Base-by-base conservation (phyloP, 2,113 vertebrate species). In the Stigmatopora argus region DNA sequence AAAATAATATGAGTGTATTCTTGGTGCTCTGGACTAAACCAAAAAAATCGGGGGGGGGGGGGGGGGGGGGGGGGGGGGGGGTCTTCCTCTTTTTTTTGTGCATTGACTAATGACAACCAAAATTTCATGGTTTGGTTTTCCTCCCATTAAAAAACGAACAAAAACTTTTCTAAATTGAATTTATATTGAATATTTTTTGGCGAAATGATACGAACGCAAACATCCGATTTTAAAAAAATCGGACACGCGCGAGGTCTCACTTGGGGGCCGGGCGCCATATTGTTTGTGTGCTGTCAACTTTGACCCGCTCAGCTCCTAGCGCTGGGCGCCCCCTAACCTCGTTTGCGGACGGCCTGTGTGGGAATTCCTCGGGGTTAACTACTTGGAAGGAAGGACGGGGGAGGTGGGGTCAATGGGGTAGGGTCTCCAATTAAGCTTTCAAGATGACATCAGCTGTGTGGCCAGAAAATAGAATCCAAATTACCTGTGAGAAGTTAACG, bases 281-380 rank as follows among this genome's bases (percentile, higher is more conserved):
- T 85, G 82, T 85, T 69, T 10, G 55, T 72, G 86, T 79, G 84
- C 80, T 76, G 61, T 83, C 80, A 86, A 80, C 82, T 79, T 71
- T 79, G 75, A 82, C 71, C 67, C 68, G 57, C 48, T 73, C 70
- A 74, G 62, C 80, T 74, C 62, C 35, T 31, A 31, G 26, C 2
- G 2, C 26, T 48, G 45, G 70, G 60, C 60, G 19, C 57, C 41
- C 75, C 65, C 75, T 74, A 59, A 74, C 80, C 73, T 58, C 26
- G 55, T 58, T 62, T 53, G 66, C 38, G 38, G 63, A 53, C 64
- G 53, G 38, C 63, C 64, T 71, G 35, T 51, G 46, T 0, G 12
- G 23, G 48, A 75, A 68, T 48, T 53, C 61, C 51, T 53, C 23
- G 35, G 23, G 61, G 2, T 21, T 3, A 38, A n/a, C 51, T 47